Evolutionary conservation across 2,888 invertebrate genomes (phyloP).

Genomic region (Tinea semifulvella): DNA sequence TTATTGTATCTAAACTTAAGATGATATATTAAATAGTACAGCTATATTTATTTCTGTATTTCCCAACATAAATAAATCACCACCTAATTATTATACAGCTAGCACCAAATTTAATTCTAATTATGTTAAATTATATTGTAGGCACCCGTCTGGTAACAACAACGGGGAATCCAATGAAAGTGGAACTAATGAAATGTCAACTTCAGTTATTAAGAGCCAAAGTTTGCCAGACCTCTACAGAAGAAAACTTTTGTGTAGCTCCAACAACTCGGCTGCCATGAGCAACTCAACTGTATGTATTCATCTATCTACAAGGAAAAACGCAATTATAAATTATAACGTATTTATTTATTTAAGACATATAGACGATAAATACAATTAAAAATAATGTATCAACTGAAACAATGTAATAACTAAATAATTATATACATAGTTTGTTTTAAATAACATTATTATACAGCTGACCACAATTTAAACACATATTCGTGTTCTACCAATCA

Average conservation of each 20-base stretch:
- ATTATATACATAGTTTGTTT: no score
- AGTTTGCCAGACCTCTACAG: constrained; percentile 80
- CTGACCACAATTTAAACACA: no score
- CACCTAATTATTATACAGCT: not conserved
- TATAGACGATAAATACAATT: constrained; percentile 16
- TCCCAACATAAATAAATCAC: not conserved
- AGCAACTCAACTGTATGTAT: constrained; percentile 76
- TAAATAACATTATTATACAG: no score
- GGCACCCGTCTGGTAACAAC: constrained; percentile 82
- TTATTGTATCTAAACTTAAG: no score
- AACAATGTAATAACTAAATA: not conserved
- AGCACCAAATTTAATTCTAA: not conserved
- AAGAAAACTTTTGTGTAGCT: constrained; percentile 61
- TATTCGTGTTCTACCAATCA: no score
- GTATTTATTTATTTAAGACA: no score
- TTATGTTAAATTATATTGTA: constrained; percentile 27
- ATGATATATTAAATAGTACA: no score
- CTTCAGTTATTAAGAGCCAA: constrained; percentile 74
- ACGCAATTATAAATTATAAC: not conserved
- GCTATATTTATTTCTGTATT: no score
- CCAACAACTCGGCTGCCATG: constrained; percentile 63
- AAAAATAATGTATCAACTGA: constrained; percentile 17
- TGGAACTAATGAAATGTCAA: constrained; percentile 67
- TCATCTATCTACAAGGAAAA: not conserved
- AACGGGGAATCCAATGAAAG: constrained; percentile 69